These are phyloP conservation scores for Holacanthella duospinosa DNA, from an alignment of 2,888 invertebrate genomes.

Conservation along the genomic window DNA sequence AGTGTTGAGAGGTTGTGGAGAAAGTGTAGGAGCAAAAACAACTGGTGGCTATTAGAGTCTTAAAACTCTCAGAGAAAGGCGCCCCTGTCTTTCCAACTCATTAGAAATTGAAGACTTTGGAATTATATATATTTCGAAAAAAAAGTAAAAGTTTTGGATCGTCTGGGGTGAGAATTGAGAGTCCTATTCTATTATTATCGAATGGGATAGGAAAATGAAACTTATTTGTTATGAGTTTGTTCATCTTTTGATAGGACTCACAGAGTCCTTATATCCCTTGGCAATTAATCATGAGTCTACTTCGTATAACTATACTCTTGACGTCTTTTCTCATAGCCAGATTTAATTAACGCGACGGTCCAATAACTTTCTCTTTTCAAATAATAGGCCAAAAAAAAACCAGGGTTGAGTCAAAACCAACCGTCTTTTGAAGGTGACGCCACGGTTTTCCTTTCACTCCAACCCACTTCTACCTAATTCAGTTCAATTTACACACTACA, in stretches of 20 bases:
- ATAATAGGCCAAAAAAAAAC: not conserved
- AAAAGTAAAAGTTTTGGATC: too few species aligned
- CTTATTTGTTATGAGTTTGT: constrained; percentile 15
- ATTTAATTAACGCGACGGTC: constrained; percentile 39
- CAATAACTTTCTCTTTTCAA: constrained; percentile 32
- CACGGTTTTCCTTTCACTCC: not conserved
- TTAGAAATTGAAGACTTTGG: not conserved
- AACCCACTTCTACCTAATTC: not conserved
- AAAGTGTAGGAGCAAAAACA: not conserved
- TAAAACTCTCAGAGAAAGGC: not conserved
- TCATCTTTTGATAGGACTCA: constrained; percentile 15
- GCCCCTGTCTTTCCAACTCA: not conserved
- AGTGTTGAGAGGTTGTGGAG: not conserved
- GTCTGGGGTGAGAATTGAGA: too few species aligned
- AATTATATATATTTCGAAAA: not conserved
- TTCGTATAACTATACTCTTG: constrained; percentile 37
- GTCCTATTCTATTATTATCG: too few species aligned
- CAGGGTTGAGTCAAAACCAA: constrained; percentile 14
- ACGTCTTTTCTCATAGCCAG: constrained; percentile 37
- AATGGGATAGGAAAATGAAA: constrained; percentile 15
- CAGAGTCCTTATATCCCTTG: constrained; percentile 35
- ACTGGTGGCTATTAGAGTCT: not conserved
- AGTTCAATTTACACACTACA: not conserved
- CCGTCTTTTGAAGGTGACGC: constrained; percentile 8
- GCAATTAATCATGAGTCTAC: constrained; percentile 37